Percentiles rank a stretch among this genome's conserved stretches.
Evolutionary conservation across 2,113 vertebrate genomes (phyloP).

Genomic region (Phylloscopus trochiloides): DNA sequence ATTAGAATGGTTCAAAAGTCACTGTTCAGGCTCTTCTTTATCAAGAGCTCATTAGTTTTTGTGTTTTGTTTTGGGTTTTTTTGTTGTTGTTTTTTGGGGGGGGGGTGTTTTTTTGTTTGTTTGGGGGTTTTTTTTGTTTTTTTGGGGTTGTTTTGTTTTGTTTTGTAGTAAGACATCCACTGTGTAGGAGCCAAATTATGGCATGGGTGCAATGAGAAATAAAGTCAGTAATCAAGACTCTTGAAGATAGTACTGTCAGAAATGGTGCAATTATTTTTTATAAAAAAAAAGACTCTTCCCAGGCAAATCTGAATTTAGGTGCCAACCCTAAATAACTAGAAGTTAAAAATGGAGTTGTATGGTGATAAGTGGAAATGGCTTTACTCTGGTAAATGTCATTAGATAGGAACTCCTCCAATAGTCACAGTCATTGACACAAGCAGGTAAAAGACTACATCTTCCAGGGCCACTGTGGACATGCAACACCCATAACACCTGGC

Average conservation of each 20-base stretch:
- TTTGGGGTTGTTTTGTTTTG: not conserved
- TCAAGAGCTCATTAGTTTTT: not conserved
- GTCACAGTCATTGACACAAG: not conserved
- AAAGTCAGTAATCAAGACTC: not conserved
- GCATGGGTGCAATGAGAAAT: not conserved
- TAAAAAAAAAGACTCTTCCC: not conserved
- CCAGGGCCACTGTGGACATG: not conserved
- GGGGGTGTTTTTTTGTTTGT: no score
- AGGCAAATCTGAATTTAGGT: not conserved
- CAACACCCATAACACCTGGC: not conserved
- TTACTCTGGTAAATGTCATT: not conserved
- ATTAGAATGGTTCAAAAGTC: not conserved
- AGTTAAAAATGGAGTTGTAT: not conserved
- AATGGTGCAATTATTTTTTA: not conserved
- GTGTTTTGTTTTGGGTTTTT: not conserved
- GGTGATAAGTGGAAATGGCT: not conserved
- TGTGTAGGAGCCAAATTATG: not conserved
- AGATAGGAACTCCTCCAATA: not conserved
- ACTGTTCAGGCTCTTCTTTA: not conserved
- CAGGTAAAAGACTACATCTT: not conserved
- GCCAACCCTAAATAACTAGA: not conserved
- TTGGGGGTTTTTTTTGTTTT: not conserved
- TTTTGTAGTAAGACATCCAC: not conserved
- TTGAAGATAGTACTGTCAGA: not conserved
- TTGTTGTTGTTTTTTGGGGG: not conserved